Evolutionary conservation across 2,888 invertebrate species (phyloP), one percentile per base, ranked within the genome.

Genomic region (Arctia plantaginis): DNA sequence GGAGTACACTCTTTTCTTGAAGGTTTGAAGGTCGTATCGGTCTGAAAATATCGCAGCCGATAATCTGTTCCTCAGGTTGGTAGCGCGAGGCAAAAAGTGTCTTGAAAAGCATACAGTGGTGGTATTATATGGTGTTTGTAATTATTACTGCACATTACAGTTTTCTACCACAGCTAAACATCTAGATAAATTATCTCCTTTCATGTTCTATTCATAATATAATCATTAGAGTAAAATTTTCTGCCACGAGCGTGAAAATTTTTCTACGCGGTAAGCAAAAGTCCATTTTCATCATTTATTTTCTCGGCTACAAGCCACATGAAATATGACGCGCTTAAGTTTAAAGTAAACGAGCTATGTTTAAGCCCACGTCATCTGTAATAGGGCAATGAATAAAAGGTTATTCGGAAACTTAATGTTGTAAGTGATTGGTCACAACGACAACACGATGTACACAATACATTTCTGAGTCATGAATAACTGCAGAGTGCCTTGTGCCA

Each of bases 391-490:
- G 69, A 70, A 74, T 74, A 59, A 59, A 59, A 59, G 33, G 27
- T n/a, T 69, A 65, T 69, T 44, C 23, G 51, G 65, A 27, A 59
- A 39, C 8, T 12, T 30, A 20, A 27, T 39, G 72, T 59, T 41
- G n/a, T 65, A 71, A 66, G 66, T 66, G 70, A 70, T 66, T 59
- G 74, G 74, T 69, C 65, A 51, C 66, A 69, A 69, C 51, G 47
- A 77, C 73, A 73, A 66, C 41, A 69, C 75, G 77, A 77, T 85
- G 81, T 41, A 41, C 41, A 41, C 82, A 83, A 86, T 83, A 84
- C 81, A 83, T 82, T 84, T 85, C 81, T 82, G 84, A 84, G 85
- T 78, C 81, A 83, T 85, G 35, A 35, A 4, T 35, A 35, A 35
- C n/a, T n/a, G 35, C 35, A 35, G 35, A 35, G 35, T n/a, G n/a